Conservation (phyloP, 2,797 vertebrate species). For the Xyrichtys novacula region DNA sequence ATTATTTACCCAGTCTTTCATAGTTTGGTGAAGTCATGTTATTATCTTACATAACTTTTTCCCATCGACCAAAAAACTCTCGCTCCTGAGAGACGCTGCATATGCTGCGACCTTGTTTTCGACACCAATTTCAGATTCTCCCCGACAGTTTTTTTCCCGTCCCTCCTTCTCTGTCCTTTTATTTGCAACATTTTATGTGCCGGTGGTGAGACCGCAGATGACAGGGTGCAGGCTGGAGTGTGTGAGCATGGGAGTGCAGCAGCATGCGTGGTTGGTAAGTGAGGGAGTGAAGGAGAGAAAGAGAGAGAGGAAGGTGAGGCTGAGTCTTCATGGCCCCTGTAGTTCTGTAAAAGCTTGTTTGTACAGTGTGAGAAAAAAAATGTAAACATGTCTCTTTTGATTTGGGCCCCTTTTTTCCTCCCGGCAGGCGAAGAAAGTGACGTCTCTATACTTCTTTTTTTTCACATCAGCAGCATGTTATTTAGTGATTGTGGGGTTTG, state of each 20-base stretch:
- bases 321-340: conserved; percentile 20
- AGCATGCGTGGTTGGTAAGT: background rate
- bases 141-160: background rate
- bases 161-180: background rate
- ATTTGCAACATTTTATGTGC: conserved; percentile 9
- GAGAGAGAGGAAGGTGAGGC: conserved; percentile 43
- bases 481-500: conserved; percentile 61
- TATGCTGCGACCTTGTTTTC: background rate
- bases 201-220: conserved; percentile 6
- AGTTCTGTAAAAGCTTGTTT: conserved; percentile 74
- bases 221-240: conserved; percentile 14
- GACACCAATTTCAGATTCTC: background rate
- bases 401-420: conserved; percentile 58
- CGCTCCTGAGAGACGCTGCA: conserved; percentile 3
- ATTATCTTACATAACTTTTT: background rate
- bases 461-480: conserved; percentile 58
- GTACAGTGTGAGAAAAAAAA: conserved; percentile 73
- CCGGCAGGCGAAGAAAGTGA: conserved; percentile 57
- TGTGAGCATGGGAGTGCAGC: background rate
- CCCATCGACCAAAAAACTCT: background rate
- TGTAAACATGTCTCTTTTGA: conserved; percentile 81
- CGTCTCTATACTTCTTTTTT: conserved; percentile 52
- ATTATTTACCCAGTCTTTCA: background rate
- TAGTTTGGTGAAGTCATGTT: background rate
- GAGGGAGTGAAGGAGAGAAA: conserved; percentile 12